Conservation (phyloP, 2,888 invertebrate genomes). For the Nipponacmea schrenckii region DNA sequence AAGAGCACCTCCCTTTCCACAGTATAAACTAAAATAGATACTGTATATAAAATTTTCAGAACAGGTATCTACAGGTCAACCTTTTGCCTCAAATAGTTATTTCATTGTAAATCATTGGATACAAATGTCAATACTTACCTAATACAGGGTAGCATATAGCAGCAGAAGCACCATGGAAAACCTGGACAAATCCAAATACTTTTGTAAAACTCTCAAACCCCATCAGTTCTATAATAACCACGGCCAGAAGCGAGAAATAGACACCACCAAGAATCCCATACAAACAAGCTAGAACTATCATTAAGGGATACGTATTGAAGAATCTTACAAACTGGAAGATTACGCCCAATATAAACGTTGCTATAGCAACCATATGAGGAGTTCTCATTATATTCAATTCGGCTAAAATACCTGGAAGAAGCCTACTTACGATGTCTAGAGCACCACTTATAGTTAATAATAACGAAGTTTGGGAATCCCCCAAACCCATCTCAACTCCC, state of each 20-base stretch:
- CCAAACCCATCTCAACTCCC: slow-evolving; percentile 17
- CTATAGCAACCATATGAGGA: slow-evolving; percentile 12
- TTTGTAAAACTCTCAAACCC: slow-evolving; percentile 18
- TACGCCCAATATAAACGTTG: slow-evolving; percentile 3
- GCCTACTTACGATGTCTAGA: slow-evolving; percentile 21
- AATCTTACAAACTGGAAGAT: slow-evolving; percentile 13
- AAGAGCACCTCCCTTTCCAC: no score
- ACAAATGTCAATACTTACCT: slow-evolving; percentile 9
- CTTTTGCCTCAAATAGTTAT: no score
- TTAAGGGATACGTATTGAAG: slow-evolving; percentile 6
- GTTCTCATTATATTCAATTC: slow-evolving; percentile 15
- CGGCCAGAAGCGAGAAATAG: slow-evolving; percentile 19
- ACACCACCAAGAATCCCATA: slow-evolving; percentile 17
- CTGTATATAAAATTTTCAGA: no score
- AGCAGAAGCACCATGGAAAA: slow-evolving; percentile 11
- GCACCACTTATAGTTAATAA: slow-evolving; percentile 15
- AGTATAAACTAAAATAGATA: no score
- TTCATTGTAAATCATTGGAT: no score
- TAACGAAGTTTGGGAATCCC: slow-evolving; percentile 14
- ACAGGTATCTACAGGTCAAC: no score
- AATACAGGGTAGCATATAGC: slow-evolving; percentile 15
- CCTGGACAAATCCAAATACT: slow-evolving; percentile 22
- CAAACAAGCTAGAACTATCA: slow-evolving; percentile 10
- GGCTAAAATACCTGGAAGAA: slow-evolving; percentile 23
- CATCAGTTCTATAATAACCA: slow-evolving; percentile 18